These are phyloP conservation scores for Tyrannus savana DNA, from an alignment of 2,113 vertebrate genomes.

Conservation along the genomic window DNA sequence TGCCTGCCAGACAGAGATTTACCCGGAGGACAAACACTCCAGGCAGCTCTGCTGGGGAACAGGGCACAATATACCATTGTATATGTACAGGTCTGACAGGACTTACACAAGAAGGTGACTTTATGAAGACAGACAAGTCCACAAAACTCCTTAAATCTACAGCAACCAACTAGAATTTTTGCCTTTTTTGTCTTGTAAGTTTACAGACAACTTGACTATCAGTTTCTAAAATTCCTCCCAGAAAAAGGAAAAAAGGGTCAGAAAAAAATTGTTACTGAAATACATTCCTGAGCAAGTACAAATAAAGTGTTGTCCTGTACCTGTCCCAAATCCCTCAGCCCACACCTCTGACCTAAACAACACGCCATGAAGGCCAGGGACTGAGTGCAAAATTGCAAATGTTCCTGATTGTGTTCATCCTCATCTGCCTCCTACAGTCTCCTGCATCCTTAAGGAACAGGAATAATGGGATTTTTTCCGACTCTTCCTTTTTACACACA, in stretches of 20 bases:
- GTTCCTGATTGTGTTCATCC: background rate
- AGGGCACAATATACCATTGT: background rate
- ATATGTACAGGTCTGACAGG: background rate
- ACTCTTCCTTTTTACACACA: background rate
- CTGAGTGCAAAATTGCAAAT: background rate
- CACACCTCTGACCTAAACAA: background rate
- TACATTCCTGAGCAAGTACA: background rate
- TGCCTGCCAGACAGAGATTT: background rate
- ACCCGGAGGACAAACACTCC: background rate
- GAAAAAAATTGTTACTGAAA: background rate
- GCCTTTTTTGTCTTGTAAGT: background rate
- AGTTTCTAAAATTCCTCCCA: background rate
- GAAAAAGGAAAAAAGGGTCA: background rate
- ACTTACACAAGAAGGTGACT: background rate
- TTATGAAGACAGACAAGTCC: background rate
- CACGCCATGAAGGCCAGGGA: background rate
- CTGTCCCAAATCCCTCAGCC: background rate
- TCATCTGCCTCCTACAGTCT: background rate
- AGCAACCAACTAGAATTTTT: background rate
- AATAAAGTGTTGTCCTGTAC: background rate
- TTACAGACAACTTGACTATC: background rate
- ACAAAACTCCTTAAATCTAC: background rate
- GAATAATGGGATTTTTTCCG: fast-evolving
- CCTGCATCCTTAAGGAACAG: background rate
- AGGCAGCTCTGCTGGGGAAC: background rate